These are phyloP conservation scores for Archocentrus centrarchus DNA, from an alignment of 2,113 vertebrate genomes.

Conservation along the genomic window DNA sequence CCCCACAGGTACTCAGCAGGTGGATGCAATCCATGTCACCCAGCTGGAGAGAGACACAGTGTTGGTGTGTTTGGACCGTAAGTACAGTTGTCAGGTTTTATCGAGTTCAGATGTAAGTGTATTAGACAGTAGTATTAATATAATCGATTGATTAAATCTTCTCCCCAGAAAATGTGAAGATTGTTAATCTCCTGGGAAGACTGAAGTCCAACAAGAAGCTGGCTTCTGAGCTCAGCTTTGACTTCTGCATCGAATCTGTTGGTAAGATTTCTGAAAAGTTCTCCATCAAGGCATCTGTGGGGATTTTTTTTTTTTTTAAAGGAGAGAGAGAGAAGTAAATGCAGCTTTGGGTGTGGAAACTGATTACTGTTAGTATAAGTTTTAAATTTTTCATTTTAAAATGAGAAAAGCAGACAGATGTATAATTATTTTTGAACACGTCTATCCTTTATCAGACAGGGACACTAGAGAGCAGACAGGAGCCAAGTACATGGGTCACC, in stretches of 20 bases:
- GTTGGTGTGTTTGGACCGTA: slow-evolving; percentile 96
- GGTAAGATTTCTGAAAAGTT: slow-evolving; percentile 81
- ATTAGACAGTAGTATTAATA: neutral
- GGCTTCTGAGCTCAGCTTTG: slow-evolving; percentile 97
- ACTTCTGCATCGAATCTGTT: slow-evolving; percentile 96
- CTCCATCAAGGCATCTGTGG: neutral
- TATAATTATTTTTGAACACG: neutral
- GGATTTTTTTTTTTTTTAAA: neutral
- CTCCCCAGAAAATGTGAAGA: slow-evolving; percentile 92
- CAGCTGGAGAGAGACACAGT: slow-evolving; percentile 98
- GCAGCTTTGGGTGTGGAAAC: neutral
- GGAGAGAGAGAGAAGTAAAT: neutral
- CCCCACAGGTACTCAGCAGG: slow-evolving; percentile 86
- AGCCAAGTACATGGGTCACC: neutral
- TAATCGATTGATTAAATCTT: slow-evolving; percentile 1
- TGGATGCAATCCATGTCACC: slow-evolving; percentile 96
- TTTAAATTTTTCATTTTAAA: neutral
- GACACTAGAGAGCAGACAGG: neutral
- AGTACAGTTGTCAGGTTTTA: slow-evolving; percentile 68
- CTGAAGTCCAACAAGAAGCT: slow-evolving; percentile 98
- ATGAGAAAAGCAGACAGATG: fast-evolving
- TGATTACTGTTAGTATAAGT: neutral
- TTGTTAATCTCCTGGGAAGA: slow-evolving; percentile 96
- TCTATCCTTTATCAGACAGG: neutral
- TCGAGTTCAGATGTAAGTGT: neutral